These are phyloP conservation scores for Chironomus riparius DNA, from an alignment of 2,888 invertebrate genomes.

Conservation along the genomic window DNA sequence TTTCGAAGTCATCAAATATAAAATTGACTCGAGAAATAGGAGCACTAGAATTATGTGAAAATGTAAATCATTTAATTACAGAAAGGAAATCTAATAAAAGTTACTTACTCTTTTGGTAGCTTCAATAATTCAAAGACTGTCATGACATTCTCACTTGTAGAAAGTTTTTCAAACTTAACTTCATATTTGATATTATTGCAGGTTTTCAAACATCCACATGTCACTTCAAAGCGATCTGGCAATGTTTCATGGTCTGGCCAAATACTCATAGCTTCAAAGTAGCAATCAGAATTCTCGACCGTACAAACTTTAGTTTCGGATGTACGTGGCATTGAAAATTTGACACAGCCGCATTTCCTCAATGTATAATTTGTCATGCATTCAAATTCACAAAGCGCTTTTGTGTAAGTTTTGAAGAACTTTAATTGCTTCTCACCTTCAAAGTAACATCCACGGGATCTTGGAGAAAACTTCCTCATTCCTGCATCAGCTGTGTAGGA, in stretches of 20 bases:
- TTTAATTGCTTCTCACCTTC: not conserved
- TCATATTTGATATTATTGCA: not conserved
- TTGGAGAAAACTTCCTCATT: not conserved
- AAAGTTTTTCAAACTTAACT: not conserved
- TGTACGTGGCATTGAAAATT: not conserved
- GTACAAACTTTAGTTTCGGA: not conserved
- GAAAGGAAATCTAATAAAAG: not conserved
- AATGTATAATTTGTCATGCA: not conserved
- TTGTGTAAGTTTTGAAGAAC: slow-evolving; percentile 3
- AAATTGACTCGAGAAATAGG: not conserved
- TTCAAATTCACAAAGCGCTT: not conserved
- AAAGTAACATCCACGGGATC: not conserved
- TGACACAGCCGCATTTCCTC: not conserved
- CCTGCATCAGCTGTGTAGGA: not conserved
- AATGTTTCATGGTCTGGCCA: not conserved
- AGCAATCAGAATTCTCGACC: not conserved
- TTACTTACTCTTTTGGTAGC: not conserved
- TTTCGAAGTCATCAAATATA: not conserved
- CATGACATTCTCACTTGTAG: not conserved
- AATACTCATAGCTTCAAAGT: not conserved
- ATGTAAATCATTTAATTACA: no score
- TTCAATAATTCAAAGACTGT: not conserved
- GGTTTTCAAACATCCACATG: not conserved
- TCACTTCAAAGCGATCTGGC: not conserved
- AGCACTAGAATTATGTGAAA: not conserved